Evolutionary conservation across 2,888 invertebrate genomes (phyloP), one percentile per base, ranked within the genome.

Genomic region (Lordiphosa andalusiaca): DNA sequence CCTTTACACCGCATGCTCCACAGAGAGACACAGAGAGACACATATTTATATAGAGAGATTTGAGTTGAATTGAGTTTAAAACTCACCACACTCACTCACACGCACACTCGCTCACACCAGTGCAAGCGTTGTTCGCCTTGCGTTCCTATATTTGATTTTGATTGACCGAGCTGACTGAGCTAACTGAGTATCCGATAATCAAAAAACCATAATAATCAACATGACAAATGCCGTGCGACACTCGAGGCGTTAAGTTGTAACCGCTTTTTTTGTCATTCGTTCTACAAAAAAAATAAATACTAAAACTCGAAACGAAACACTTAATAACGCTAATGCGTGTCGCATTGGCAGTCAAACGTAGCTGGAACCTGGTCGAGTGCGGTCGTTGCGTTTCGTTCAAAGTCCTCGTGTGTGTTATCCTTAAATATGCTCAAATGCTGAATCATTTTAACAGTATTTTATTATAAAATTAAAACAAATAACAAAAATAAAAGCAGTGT

Each of bases 221-320:
- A 71, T 67, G 75, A 73, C 63, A 81, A 83, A 85, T 71, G 71
- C 57, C 48, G 64, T 68, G 77, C 81, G 81, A 80, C 85, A 71
- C 68, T 49, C 70, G 62, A 23, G 67, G 70, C 59, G 76, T 59
- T 54, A 66, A 70, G 83, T 83, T 84, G 72, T 61, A 75, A 71
- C 56, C 53, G 75, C 52, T 16, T 16, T 67, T 42, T 47, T 36
- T 39, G 16, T 62, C 19, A 12, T 13, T 12, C 37, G 37, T 47
- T 61, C 41, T 42, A 46, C 46, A 47, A 41, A 40, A 30, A n/a
- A 35, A 19, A 30, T n/a, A n/a, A 30, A 38, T 21, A 30, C 30
- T 30, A 10, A 9, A 37, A 36, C 12, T 25, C 30, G 19, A 42
- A 41, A 41, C 38, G 53, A 63, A 66, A 52, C 56, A 66, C 37